Base-by-base conservation (phyloP, 2,113 vertebrate genomes). In the Sigmodon hispidus region DNA sequence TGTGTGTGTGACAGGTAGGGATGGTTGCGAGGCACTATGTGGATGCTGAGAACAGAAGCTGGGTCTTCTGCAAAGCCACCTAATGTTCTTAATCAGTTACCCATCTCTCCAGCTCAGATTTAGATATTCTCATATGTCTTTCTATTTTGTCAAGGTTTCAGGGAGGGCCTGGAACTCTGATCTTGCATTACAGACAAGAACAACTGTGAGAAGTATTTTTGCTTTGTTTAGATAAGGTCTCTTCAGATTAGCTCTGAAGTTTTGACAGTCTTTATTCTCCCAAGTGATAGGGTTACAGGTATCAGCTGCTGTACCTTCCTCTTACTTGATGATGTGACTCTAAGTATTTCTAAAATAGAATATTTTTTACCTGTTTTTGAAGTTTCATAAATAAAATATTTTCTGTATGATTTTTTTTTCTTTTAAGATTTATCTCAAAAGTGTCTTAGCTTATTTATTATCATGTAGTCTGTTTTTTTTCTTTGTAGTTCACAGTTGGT, bases 401-500 rank as follows among this genome's bases (percentile, higher is more conserved):
- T 93, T 89, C 76, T 75, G 45, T 69, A 15, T 80, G 40, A 59
- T 4, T 89, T 88, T 34, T 88, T 34, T 26, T 77, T 87, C 17
- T 88, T 93, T 95, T 21, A 29, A 63, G 36, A 75, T 73, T 76
- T 69, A 70, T 43, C 76, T 79, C 57, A 79, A 88, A 94, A 93
- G 48, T 94, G 57, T 34, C 22, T 93, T 80, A 55, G 72, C 92
- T 79, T 2, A 3, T 88, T 93, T 84, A 34, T 93, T 88, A 72
- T 88, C 26, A 45, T 84, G 1, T 91, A 61, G 57, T 86, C 12
- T 65, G 69, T 29, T 34, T 21, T 45, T 36, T 50, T 40, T 40
- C 19, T 87, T 4, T 36, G 48, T 70, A 55, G 34, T 55, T 36
- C 7, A 52, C 31, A 11, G 8, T 65, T 85, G 61, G 9, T 65